Evolutionary conservation across 2,797 vertebrate genomes (phyloP).

Genomic region (Cuniculus paca): DNA sequence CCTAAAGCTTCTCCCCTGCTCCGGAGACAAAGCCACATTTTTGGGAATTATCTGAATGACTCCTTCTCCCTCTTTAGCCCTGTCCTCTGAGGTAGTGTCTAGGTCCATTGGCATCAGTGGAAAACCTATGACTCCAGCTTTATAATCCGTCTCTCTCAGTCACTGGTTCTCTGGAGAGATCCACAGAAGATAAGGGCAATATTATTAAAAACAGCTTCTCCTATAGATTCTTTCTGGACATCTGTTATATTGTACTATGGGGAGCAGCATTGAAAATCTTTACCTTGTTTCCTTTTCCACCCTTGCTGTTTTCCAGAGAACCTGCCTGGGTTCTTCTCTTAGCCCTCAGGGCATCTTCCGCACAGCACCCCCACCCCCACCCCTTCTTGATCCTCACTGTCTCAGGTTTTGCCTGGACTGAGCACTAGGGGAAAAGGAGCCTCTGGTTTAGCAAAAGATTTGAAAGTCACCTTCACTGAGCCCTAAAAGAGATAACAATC

Average conservation of each 20-base stretch:
- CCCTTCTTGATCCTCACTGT: not conserved
- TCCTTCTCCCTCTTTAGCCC: not conserved
- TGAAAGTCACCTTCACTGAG: constrained; percentile 88
- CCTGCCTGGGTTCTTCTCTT: not conserved
- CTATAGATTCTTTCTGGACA: not conserved
- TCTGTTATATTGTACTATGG: not conserved
- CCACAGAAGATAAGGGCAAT: not conserved
- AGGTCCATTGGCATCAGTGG: not conserved
- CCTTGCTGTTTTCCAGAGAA: not conserved
- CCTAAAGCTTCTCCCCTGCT: not conserved
- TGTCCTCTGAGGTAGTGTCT: not conserved
- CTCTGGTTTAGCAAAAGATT: constrained; percentile 81
- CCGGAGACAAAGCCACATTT: not conserved
- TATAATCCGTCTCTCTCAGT: not conserved
- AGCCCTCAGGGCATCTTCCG: not conserved
- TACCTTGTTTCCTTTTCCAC: not conserved
- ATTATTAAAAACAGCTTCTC: constrained; percentile 1
- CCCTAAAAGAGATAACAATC: constrained; percentile 88
- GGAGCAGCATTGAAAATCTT: not conserved
- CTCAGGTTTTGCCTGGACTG: constrained; percentile 44
- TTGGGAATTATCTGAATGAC: not conserved
- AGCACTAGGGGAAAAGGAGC: constrained; percentile 73
- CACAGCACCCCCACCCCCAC: not conserved
- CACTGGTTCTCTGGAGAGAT: not conserved
- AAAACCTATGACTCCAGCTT: not conserved